Evolutionary conservation across 2,888 invertebrate genomes (phyloP), one percentile per base, ranked within the genome.

Genomic region (Allophyes oxyacanthae): DNA sequence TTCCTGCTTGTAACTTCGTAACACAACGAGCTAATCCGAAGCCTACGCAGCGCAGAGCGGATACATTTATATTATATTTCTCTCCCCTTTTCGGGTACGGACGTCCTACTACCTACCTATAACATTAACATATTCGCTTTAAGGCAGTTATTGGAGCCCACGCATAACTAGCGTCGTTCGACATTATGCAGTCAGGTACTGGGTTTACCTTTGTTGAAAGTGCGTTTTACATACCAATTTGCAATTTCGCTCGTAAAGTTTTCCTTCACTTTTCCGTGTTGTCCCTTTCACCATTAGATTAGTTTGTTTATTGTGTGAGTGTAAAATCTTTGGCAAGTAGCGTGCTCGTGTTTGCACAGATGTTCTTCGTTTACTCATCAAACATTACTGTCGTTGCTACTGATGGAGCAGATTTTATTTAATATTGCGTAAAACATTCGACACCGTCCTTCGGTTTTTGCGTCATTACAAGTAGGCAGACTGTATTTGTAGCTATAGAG

Each of bases 11-110:
- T 45, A 55, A 63, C 59, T 20, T 45, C 45, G 75, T 63, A 65
- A 60, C 64, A 76, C 75, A 71, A 73, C 80, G 60, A 81, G 71
- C 70, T 78, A 77, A 83, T 79, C 64, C 73, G 11, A 79, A 79
- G 53, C 86, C 86, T 81, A 94, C 93, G 86, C 91, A 68, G 30
- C 59, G 63, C 75, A 61, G 79, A 82, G 86, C 92, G 91, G 92
- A 92, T 90, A 89, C 89, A 91, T 91, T 68, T 72, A 46, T 86
- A 82, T 79, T 85, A 89, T 91, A 88, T 89, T 88, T 88, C 85
- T 87, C 90, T 88, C 83, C 87, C 93, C 86, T 90, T 91, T 91
- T 90, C 78, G 90, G 87, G 82, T 79, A 79, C 90, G 91, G 91
- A 91, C 92, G 87, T 91, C 91, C 91, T 91, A 90, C 90, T 85